Evolutionary conservation across 2,888 invertebrate species (phyloP), one percentile per base, ranked within the genome.

Genomic region (Cactoblastis cactorum): DNA sequence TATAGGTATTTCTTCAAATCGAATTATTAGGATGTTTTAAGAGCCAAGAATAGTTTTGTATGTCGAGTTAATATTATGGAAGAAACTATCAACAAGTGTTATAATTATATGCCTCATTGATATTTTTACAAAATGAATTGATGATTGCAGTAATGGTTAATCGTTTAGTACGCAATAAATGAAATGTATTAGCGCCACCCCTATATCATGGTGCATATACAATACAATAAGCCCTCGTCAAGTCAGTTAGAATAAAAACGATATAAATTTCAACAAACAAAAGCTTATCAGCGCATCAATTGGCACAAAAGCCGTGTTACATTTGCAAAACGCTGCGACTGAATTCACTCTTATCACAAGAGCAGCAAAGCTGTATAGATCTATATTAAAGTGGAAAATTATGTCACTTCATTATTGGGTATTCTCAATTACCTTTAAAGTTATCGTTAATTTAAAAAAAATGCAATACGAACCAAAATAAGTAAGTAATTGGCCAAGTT

Each of bases 251-350:
- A n/a, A n/a, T n/a, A n/a, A n/a, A n/a, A n/a, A n/a, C n/a, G n/a
- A n/a, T n/a, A n/a, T n/a, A n/a, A 9, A 2, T 24, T 14, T 19
- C 18, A 39, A 22, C 41, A 12, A 53, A 9, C 45, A 33, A 5
- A 39, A 41, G 45, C 48, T 28, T 28, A 52, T 47, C 37, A 37
- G 56, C 53, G 53, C 43, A 50, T 50, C 49, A 50, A 15, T 51
- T 47, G 32, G 34, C 66, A 71, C 65, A 65, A 45, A 79, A 80
- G 77, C 74, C 55, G 72, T 72, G 76, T 64, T 62, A 70, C 67
- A 63, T 65, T 63, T 58, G 66, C 57, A 61, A 57, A 61, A 68
- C 61, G 69, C 72, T 54, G 74, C 71, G 74, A 49, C 61, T 50
- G 58, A 71, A 49, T 61, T 49, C 58, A 51, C 63, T 66, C 61